Evolutionary conservation across 2,888 invertebrate species (phyloP), one percentile per base, ranked within the genome.

Genomic region (Parnassius apollo): DNA sequence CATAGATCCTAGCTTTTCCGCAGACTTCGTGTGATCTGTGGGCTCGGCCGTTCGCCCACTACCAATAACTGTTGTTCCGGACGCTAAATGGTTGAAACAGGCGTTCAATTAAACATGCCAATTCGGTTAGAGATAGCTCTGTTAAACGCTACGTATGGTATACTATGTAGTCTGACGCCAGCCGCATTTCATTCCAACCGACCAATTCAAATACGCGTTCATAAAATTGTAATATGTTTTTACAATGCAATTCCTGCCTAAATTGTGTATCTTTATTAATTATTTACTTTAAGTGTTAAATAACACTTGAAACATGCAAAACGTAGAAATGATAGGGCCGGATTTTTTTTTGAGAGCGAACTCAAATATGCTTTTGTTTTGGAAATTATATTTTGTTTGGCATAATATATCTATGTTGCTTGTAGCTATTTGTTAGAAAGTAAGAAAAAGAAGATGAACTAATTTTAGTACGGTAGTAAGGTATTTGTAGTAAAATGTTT

Each of bases 61-160:
- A 82, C 79, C 83, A 85, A 84, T 88, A 84, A 83, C 83, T 82
- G 83, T 83, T 85, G 83, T 84, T 79, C 83, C 78, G 80, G 76
- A 71, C 77, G 76, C 76, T 86, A 86, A 35, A 87, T 86, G 82
- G 83, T 76, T 82, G 82, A 80, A 84, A 83, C 83, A 80, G 82
- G 82, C 82, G 83, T 88, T 85, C 84, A 87, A 90, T 88, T 88
- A 85, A 86, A 84, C 82, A 77, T 82, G 77, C 81, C 83, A 84
- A 86, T 85, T 86, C 81, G 77, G 77, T 71, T 74, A 73, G 74
- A 82, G 81, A 78, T 79, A 75, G 74, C 77, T 75, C 75, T 76
- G 80, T 82, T 78, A 76, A 76, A 80, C 75, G 76, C 76, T 73
- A 78, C 76, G 75, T 74, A 75, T 70, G 68, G 69, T 67, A 70